These are phyloP conservation scores for Porites cylindrica DNA, from an alignment of 92 coral and sea anemone genomes.

Conservation along the genomic window DNA sequence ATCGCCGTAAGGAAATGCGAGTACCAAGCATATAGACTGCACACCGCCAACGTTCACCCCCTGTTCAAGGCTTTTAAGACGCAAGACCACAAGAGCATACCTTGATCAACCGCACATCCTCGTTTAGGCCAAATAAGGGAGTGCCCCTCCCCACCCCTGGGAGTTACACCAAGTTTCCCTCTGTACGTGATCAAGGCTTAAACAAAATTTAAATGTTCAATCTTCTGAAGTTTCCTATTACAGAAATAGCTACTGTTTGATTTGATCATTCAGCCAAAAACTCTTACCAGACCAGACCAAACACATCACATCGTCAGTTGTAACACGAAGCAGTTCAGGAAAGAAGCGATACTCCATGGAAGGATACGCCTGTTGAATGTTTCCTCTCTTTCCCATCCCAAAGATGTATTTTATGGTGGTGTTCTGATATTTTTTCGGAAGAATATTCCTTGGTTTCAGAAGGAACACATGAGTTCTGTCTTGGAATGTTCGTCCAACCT, in stretches of 20 bases:
- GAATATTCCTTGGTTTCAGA: conserved; percentile 1
- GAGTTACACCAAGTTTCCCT: no score
- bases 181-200: background rate
- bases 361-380: conserved; percentile 47
- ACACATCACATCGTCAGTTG: no score
- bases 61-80: no score
- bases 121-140: no score
- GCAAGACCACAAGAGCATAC: no score
- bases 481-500: conserved; percentile 42
- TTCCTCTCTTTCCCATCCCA: background rate
- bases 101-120: no score
- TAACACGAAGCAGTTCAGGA: no score
- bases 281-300: background rate
- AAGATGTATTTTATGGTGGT: conserved; percentile 10
- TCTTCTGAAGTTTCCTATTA: background rate
- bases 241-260: background rate
- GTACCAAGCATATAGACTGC: no score
- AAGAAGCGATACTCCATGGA: conserved; percentile 38
- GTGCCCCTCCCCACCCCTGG: no score
- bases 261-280: conserved; percentile 1
- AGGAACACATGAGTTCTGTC: conserved; percentile 48
- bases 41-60: no score
- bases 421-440: background rate
- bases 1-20: no score
- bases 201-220: no score